phyloP scores from a whole-genome alignment of 2,888 invertebrate genomes.

The Polydesmus complanatus region DNA sequence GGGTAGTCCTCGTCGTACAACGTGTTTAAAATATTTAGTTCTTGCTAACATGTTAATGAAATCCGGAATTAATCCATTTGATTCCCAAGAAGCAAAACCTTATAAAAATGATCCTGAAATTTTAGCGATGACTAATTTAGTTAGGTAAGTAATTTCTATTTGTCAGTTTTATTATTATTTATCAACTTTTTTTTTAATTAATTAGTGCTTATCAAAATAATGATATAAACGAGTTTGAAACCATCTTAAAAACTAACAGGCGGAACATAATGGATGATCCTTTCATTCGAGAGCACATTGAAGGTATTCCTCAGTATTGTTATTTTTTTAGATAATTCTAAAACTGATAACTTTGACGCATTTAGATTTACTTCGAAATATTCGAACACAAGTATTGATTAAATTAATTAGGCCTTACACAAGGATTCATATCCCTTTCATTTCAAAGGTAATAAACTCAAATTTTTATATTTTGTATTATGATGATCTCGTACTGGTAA shows the following conservation, averaged over 20 bases:
- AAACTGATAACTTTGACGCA: background rate
- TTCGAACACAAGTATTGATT: constrained; percentile 91
- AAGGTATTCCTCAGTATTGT: constrained; percentile 42
- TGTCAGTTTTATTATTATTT: constrained; percentile 35
- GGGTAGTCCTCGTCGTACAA: constrained; percentile 88
- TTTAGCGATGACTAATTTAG: constrained; percentile 96
- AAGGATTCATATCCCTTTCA: constrained; percentile 92
- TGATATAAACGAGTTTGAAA: constrained; percentile 95
- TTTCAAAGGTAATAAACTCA: constrained; percentile 55
- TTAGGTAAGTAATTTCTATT: constrained; percentile 35
- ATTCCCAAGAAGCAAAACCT: constrained; percentile 98
- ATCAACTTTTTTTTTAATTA: constrained; percentile 49
- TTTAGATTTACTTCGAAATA: constrained; percentile 77
- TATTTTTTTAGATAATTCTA: constrained; percentile 17
- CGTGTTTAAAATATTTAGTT: constrained; percentile 94
- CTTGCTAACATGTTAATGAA: constrained; percentile 99
- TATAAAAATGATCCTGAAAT: constrained; percentile 99
- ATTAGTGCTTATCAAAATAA: constrained; percentile 89
- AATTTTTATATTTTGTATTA: background rate
- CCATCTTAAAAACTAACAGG: constrained; percentile 82
- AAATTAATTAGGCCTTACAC: constrained; percentile 97
- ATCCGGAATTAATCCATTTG: constrained; percentile 98
- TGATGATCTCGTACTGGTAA: background rate
- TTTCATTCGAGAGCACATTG: constrained; percentile 96
- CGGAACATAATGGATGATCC: constrained; percentile 98